A percentile compares a stretch with the other conserved stretches of the same genome.
phyloP scores from a whole-genome alignment of 2,888 invertebrate species.

The Cremastinae sp. region DNA sequence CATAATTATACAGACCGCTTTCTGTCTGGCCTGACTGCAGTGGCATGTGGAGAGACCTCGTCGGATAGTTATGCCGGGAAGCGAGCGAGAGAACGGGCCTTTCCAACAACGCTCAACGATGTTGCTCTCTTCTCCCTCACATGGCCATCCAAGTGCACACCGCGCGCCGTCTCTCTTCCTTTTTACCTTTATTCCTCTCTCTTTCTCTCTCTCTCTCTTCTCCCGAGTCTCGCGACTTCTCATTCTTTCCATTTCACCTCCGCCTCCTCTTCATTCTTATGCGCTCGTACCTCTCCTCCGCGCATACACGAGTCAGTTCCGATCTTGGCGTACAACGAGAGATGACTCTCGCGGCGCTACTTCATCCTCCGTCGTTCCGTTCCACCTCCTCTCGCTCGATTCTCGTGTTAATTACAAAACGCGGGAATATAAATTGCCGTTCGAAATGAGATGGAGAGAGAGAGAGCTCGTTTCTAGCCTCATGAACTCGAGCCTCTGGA shows the following conservation, averaged over 20 bases:
- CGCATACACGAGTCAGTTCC: constrained; percentile 54
- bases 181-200: constrained; percentile 36
- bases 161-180: constrained; percentile 49
- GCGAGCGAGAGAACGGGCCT: constrained; percentile 67
- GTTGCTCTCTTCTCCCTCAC: constrained; percentile 59
- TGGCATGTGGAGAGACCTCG: constrained; percentile 77
- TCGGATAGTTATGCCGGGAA: constrained; percentile 56
- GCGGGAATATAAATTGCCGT: constrained; percentile 77
- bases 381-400: constrained; percentile 46
- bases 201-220: constrained; percentile 36
- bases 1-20: constrained; percentile 80
- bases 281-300: constrained; percentile 59
- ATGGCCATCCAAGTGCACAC: constrained; percentile 54
- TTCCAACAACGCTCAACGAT: constrained; percentile 64
- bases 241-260: constrained; percentile 47
- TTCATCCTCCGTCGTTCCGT: constrained; percentile 59
- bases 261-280: constrained; percentile 52
- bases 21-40: constrained; percentile 79
- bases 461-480: constrained; percentile 25
- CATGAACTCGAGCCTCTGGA: constrained; percentile 3
- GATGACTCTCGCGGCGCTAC: constrained; percentile 58
- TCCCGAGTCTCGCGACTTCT: constrained; percentile 53
- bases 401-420: constrained; percentile 77
- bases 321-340: constrained; percentile 57
- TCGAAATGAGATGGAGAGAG: constrained; percentile 69